Percentiles rank a stretch among this genome's conserved stretches.
Conservation (phyloP, 1,140 invertebrate genomes). For the Amphibalanus amphitrite region DNA sequence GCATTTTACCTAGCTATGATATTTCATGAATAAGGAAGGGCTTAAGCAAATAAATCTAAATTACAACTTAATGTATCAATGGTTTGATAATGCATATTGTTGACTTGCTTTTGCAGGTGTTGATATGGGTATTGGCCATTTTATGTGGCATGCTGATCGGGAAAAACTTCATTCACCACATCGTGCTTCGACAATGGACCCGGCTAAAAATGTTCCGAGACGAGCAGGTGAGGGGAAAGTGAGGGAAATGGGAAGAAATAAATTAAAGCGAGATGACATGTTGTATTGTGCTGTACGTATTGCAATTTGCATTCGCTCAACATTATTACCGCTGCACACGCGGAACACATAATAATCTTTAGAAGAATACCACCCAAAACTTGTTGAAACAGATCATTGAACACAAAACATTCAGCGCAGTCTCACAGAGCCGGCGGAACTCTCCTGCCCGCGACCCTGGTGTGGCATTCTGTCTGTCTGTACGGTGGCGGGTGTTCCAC, state of each 20-base stretch:
- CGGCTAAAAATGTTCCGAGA: slow-evolving; percentile 37
- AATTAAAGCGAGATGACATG: not conserved
- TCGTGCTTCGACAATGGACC: slow-evolving; percentile 29
- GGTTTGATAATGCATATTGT: no score
- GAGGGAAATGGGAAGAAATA: no score
- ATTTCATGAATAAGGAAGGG: not conserved
- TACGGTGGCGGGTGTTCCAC: no score
- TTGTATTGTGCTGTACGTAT: not conserved
- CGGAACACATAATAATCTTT: not conserved
- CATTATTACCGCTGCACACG: not conserved
- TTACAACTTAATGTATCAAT: no score
- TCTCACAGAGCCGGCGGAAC: no score
- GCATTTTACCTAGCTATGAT: not conserved
- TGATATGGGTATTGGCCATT: slow-evolving; percentile 33
- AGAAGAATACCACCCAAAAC: not conserved
- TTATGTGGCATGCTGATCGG: slow-evolving; percentile 32
- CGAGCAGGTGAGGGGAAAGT: slow-evolving; percentile 26
- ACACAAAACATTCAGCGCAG: no score
- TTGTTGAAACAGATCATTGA: no score
- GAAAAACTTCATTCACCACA: slow-evolving; percentile 31
- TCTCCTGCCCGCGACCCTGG: no score
- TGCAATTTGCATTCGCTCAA: no score
- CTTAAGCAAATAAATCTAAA: no score
- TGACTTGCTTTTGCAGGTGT: slow-evolving; percentile 28
- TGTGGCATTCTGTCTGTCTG: no score